Evolutionary conservation across 2,888 invertebrate genomes (phyloP), one percentile per base, ranked within the genome.

Genomic region (Hypena proboscidalis): DNA sequence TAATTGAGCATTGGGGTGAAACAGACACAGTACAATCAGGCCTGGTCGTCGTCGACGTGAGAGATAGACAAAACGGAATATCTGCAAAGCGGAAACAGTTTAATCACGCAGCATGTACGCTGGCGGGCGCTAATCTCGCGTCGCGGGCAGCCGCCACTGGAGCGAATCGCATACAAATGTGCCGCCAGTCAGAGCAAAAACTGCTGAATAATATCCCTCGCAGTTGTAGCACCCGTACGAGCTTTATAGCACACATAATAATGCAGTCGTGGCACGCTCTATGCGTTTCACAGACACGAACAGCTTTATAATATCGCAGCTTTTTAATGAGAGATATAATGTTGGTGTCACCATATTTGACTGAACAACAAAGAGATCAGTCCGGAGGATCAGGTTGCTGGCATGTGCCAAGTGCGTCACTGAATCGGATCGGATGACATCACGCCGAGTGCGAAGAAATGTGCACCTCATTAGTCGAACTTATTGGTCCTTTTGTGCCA

Each of bases 91-190:
- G 75, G 79, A 79, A 81, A 83, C 83, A 77, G 81, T 84, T 83
- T 86, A 85, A 87, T 85, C 83, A 83, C 79, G 77, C 80, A 70
- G 70, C 67, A 68, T 74, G 70, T 72, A 71, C 69, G 66, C 65
- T 64, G 71, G 72, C 73, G 77, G 76, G 74, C 80, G 80, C 84
- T 85, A 85, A 88, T 87, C 83, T 84, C 79, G 75, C 80, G 72
- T 76, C 78, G 76, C 78, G 72, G 77, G 69, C 79, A 77, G 74
- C 78, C 77, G 70, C 68, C 80, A 77, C 80, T 78, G 76, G 72
- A 83, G 82, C 84, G 85, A 80, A 87, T 83, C 80, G 83, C 84
- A 87, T 86, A 87, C 85, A 86, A 88, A 88, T 85, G 82, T 75
- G 74, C 80, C 80, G 73, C 67, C 71, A 71, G 73, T 65, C 69